Evolutionary conservation across 2,113 vertebrate genomes (phyloP).

Genomic region (Orientallactaga bullata): DNA sequence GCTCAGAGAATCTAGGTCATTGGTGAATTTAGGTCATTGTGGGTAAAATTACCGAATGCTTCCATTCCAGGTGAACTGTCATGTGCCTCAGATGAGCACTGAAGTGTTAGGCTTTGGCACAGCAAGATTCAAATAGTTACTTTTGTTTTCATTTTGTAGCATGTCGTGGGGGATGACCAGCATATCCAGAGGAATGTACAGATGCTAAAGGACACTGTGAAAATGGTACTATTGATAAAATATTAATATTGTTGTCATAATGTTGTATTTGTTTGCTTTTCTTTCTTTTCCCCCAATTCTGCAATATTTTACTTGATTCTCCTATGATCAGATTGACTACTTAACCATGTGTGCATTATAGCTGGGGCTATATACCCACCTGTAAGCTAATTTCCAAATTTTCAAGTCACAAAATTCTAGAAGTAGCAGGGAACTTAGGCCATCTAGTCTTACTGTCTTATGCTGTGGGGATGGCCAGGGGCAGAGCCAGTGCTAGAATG

Average conservation of each 20-base stretch:
- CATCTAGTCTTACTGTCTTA: neutral
- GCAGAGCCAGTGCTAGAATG: neutral
- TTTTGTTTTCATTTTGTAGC: conserved; percentile 63
- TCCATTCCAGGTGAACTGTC: conserved; percentile 54
- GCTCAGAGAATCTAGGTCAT: conserved; percentile 76
- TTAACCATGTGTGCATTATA: neutral
- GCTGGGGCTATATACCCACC: neutral
- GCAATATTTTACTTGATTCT: conserved; percentile 8
- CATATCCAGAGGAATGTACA: conserved; percentile 84
- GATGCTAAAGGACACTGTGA: conserved; percentile 84
- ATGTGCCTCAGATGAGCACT: neutral
- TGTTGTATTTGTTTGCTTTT: neutral
- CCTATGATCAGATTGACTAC: neutral
- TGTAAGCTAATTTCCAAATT: conserved; percentile 10
- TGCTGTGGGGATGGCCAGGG: neutral
- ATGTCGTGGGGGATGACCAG: neutral
- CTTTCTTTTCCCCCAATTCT: neutral
- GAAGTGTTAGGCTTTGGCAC: neutral
- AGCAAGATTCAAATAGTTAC: neutral
- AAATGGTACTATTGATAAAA: conserved; percentile 80
- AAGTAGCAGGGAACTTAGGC: neutral
- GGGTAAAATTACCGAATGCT: conserved; percentile 49
- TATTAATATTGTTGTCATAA: too few relatives aligned
- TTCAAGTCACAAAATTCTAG: neutral
- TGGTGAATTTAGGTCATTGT: conserved; percentile 71